These are phyloP conservation scores for Zaprionus tsacasi DNA, from an alignment of 1,140 invertebrate genomes.

Conservation along the genomic window DNA sequence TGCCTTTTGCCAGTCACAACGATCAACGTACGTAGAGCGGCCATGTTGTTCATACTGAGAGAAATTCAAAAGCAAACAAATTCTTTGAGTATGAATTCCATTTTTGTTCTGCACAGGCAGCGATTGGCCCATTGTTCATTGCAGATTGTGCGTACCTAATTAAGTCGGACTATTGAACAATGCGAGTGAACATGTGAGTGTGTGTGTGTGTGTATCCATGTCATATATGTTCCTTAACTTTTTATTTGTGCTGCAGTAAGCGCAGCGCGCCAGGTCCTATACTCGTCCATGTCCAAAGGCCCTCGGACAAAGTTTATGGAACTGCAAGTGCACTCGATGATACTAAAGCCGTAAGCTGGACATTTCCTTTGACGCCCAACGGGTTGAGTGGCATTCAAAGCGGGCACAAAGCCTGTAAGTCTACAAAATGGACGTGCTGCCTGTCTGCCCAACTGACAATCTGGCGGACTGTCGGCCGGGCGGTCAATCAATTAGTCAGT, in stretches of 20 bases:
- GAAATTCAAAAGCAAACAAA: neutral
- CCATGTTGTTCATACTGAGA: neutral
- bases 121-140: neutral
- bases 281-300: neutral
- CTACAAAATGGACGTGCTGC: neutral
- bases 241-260: neutral
- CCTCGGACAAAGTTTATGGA: neutral
- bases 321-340: constrained; percentile 3
- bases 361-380: neutral
- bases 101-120: neutral
- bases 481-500: constrained; percentile 15
- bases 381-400: constrained; percentile 1
- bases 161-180: constrained; percentile 1
- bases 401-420: neutral
- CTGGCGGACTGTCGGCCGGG: no score
- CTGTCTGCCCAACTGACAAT: neutral
- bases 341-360: neutral
- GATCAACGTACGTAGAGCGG: neutral
- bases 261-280: no score
- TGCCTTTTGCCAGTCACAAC: constrained; percentile 6
- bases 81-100: neutral
- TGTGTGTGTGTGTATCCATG: neutral
- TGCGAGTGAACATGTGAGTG: neutral
- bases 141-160: neutral
- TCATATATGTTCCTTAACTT: no score